Evolutionary conservation across 2,113 vertebrate genomes (phyloP), one percentile per base, ranked within the genome.

Genomic region (Ptychochromis oligacanthus): DNA sequence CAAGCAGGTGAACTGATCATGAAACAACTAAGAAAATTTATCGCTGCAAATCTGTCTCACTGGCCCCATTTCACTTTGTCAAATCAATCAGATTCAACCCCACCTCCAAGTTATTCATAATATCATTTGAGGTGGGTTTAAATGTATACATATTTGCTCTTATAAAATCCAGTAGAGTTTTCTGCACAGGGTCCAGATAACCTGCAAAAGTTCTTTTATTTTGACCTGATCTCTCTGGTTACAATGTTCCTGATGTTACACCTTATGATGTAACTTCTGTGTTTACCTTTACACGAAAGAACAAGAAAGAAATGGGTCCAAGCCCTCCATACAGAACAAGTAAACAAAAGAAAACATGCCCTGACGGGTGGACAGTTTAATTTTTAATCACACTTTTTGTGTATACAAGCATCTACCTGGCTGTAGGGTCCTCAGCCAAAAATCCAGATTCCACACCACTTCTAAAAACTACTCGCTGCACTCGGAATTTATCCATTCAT

Each of bases 1-100:
- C 79, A 67, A 72, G 84, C 55, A 76, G 62, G 46, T 57, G 70
- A 67, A 60, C 28, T 55, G 31, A 52, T 81, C 40, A 52, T 61
- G 77, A 77, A 83, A 80, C 11, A 28, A 10, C 15, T n/a, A n/a
- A 52, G 22, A 74, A 55, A 59, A 5, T 52, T 57, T 6, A 11
- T 59, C 14, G 28, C 20, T 46, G 3, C 20, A 31, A 43, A 60
- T 13, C 12, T 56, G 46, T 58, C 24, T 24, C 5, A 11, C 1
- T 58, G 46, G 72, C 8, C 17, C 58, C 5, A 18, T 26, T 43
- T 67, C 9, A 1, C 34, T 15, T 22, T 38, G 8, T 58, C 24
- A 5, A 4, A 46, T 38, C 15, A 24, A 56, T 31, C 40, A 49
- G 12, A n/a, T 14, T 49, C 12, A 24, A 43, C 6, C 20, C 36